A percentile compares a stretch with the other conserved stretches of the same genome.
These are phyloP conservation scores for Macquaria ambigua DNA, from an alignment of 2,113 vertebrate species.

Conservation along the genomic window DNA sequence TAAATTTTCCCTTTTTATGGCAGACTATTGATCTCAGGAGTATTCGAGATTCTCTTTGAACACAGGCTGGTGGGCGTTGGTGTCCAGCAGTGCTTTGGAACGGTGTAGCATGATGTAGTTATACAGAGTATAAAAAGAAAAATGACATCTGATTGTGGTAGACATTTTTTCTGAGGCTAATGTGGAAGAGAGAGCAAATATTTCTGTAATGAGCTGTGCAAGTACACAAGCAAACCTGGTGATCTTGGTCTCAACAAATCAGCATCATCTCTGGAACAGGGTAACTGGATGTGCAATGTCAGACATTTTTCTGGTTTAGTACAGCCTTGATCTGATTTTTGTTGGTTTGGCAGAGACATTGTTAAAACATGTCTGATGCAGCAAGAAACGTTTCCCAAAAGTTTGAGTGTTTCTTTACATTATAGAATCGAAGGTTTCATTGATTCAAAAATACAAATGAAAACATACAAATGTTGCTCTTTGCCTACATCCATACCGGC, in stretches of 20 bases:
- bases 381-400: not conserved
- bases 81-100: conserved; percentile 52
- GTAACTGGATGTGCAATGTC: not conserved
- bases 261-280: not conserved
- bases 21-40: conserved; percentile 46
- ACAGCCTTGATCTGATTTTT: not conserved
- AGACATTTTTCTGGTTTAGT: not conserved
- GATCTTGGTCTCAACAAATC: not conserved
- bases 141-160: conserved; percentile 16
- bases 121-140: conserved; percentile 23
- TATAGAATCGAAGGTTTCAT: not conserved
- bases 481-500: not conserved
- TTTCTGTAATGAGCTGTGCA: not conserved
- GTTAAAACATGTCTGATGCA: not conserved
- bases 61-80: conserved; percentile 39
- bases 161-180: conserved; percentile 13
- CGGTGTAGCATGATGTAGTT: conserved; percentile 32
- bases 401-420: not conserved
- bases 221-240: not conserved
- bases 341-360: not conserved
- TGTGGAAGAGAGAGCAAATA: not conserved
- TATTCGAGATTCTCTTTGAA: conserved; percentile 50
- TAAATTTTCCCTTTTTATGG: conserved; percentile 10
- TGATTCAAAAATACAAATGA: not conserved
- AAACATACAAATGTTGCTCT: not conserved